Conservation (phyloP, 2,888 invertebrate genomes). For the Rambutsinella grinnellia region DNA sequence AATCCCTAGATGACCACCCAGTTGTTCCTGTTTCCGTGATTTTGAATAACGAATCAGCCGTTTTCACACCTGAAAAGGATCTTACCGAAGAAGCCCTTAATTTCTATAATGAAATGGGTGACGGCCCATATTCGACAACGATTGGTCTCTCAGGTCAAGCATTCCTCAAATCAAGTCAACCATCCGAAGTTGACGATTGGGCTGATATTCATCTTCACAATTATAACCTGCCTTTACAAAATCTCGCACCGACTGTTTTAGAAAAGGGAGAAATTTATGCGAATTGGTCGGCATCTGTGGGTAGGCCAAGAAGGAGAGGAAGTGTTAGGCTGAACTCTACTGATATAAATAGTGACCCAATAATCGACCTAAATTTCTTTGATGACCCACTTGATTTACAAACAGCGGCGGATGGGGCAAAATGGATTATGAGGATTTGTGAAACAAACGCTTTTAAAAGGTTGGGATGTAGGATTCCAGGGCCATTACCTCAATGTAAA, state of each 20-base stretch:
- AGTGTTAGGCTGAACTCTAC: neutral
- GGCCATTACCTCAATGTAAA: neutral
- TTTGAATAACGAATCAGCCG: neutral
- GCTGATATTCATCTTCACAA: neutral
- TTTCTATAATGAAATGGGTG: neutral
- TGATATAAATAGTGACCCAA: neutral
- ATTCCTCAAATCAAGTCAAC: no score
- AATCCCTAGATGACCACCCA: slow-evolving; percentile 15
- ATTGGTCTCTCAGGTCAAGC: no score
- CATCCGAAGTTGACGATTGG: neutral
- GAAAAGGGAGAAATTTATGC: neutral
- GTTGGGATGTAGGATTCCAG: neutral
- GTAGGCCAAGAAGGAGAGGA: slow-evolving; percentile 8
- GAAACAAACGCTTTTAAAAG: slow-evolving; percentile 5
- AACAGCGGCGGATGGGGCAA: neutral
- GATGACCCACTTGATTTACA: neutral
- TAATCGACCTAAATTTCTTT: slow-evolving; percentile 2
- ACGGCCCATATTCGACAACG: no score
- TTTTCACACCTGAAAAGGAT: slow-evolving; percentile 1
- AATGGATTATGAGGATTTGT: neutral
- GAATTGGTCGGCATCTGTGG: no score
- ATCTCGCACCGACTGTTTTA: neutral
- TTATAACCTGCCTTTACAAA: neutral
- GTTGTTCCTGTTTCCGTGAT: neutral
- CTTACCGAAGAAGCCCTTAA: slow-evolving; percentile 10